Conservation (phyloP, 2,888 invertebrate genomes). For the Xanthia togata region DNA sequence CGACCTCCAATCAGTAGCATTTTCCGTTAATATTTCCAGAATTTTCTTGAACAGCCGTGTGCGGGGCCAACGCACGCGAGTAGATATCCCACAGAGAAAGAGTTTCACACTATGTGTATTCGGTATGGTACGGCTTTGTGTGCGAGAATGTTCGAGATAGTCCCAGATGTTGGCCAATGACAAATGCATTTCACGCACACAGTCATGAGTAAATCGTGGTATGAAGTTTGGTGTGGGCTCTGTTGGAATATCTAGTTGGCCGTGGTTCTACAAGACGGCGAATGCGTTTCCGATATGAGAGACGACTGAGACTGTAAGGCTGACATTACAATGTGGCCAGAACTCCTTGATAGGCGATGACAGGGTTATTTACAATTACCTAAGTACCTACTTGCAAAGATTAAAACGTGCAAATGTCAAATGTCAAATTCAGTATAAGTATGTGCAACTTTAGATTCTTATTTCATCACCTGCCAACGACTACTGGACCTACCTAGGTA, state of each 20-base stretch:
- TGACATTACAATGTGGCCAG: not conserved
- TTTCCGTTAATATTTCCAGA: slow-evolving; percentile 47
- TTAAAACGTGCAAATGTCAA: slow-evolving; percentile 5
- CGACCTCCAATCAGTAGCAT: slow-evolving; percentile 17
- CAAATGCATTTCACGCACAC: slow-evolving; percentile 10
- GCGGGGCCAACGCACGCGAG: not conserved
- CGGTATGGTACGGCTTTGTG: not conserved
- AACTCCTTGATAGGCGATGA: not conserved
- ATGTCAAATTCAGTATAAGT: too few relatives aligned
- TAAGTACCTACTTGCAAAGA: too few relatives aligned
- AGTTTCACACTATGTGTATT: not conserved
- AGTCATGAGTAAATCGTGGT: not conserved
- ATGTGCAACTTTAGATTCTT: not conserved
- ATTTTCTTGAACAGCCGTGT: slow-evolving; percentile 52
- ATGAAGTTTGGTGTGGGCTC: not conserved
- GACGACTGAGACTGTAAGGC: too few relatives aligned
- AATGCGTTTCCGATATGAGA: not conserved
- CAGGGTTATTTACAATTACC: not conserved
- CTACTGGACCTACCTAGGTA: too few relatives aligned
- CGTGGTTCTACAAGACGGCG: not conserved
- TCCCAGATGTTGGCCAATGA: not conserved
- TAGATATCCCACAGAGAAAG: slow-evolving; percentile 15
- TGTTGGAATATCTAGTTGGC: not conserved
- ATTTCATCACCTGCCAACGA: slow-evolving; percentile 6
- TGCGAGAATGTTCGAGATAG: slow-evolving; percentile 13